Evolutionary conservation across 92 coral and sea anemone species (phyloP).

Genomic region (Diadumene lineata): DNA sequence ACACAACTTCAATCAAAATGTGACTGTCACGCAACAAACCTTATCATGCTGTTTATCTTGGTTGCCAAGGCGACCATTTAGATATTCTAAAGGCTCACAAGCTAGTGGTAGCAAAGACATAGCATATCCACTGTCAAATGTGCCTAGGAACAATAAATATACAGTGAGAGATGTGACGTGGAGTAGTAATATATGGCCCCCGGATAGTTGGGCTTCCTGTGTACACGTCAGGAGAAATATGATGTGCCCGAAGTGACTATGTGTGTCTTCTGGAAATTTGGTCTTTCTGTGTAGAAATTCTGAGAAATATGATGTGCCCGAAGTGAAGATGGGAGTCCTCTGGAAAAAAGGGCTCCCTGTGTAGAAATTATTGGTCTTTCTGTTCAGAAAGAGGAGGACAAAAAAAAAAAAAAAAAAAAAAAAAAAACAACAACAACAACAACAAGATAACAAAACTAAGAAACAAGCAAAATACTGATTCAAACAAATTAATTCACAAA

Average conservation of each 20-base stretch:
- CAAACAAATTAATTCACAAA: no score
- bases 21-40: conserved; percentile 38
- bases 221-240: not conserved
- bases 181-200: not conserved
- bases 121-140: conserved; percentile 71
- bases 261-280: not conserved
- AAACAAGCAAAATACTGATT: no score
- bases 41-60: conserved; percentile 65
- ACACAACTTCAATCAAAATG: no score
- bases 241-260: no score
- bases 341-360: not conserved
- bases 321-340: not conserved
- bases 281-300: not conserved
- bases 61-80: conserved; percentile 66
- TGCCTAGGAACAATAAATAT: conserved; percentile 26
- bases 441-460: no score
- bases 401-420: no score
- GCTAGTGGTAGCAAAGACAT: conserved; percentile 82
- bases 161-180: not conserved
- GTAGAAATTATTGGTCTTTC: not conserved
- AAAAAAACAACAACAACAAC: no score
- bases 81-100: conserved; percentile 90
- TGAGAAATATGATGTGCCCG: no score
- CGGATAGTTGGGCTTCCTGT: not conserved
- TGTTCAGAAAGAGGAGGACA: no score